Evolutionary conservation across 2,113 vertebrate genomes (phyloP).

Genomic region (Sphaerodactylus townsendi): DNA sequence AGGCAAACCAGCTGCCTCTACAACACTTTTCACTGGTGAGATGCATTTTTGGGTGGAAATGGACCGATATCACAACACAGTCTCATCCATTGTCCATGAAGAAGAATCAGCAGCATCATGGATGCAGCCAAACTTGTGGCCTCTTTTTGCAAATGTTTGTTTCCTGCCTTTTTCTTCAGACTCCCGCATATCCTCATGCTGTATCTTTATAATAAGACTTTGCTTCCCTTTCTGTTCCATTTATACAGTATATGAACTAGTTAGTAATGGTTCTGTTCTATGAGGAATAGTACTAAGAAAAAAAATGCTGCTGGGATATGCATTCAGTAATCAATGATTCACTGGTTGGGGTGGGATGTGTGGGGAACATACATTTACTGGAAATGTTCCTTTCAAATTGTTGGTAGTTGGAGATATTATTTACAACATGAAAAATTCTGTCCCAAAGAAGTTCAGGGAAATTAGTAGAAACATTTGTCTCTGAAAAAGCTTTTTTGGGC

Average conservation of each 20-base stretch:
- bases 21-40: background rate
- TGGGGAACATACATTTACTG: background rate
- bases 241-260: background rate
- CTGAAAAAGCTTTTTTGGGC: constrained; percentile 25
- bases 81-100: background rate
- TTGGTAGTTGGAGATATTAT: constrained; percentile 7
- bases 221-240: background rate
- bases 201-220: background rate
- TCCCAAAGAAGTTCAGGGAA: background rate
- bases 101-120: background rate
- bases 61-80: background rate
- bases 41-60: background rate
- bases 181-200: too few species aligned
- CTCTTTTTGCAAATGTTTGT: background rate
- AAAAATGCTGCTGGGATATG: background rate
- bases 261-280: background rate
- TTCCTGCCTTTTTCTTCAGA: background rate
- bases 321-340: background rate
- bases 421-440: background rate
- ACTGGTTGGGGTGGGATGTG: background rate
- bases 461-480: constrained; percentile 38
- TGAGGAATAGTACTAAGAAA: background rate
- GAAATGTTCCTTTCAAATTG: background rate
- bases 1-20: background rate
- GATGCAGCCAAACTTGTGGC: background rate